Evolutionary conservation across 2,113 vertebrate genomes (phyloP).

Genomic region (Misgurnus mizolepis): DNA sequence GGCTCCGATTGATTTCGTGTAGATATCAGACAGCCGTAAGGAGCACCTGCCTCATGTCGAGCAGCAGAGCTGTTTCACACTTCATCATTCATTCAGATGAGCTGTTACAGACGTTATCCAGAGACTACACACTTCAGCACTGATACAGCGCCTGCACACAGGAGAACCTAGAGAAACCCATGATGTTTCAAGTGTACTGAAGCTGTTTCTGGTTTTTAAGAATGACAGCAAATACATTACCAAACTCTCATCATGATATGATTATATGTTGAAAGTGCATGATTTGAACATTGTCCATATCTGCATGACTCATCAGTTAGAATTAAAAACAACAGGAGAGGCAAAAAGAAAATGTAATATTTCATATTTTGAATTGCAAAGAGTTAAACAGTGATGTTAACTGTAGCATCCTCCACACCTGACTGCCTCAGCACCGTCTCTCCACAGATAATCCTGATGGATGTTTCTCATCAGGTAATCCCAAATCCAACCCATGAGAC

Average conservation of each 20-base stretch:
- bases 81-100: conserved; percentile 8
- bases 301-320: too few species aligned
- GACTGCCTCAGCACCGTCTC: conserved; percentile 61
- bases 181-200: too few species aligned
- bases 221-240: too few species aligned
- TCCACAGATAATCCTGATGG: conserved; percentile 68
- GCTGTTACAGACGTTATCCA: background rate
- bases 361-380: too few species aligned
- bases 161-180: too few species aligned
- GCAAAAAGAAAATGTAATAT: too few species aligned
- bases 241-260: background rate
- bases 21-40: background rate
- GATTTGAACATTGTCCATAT: too few species aligned
- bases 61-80: background rate
- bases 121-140: background rate
- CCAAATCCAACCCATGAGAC: conserved; percentile 74
- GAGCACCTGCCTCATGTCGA: conserved; percentile 13
- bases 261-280: background rate
- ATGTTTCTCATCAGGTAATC: conserved; percentile 66
- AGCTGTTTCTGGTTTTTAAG: too few species aligned
- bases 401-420: conserved; percentile 45
- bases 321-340: too few species aligned
- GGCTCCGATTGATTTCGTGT: conserved; percentile 4
- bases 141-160: background rate
- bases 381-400: background rate